Evolutionary conservation across 2,797 vertebrate species (phyloP).

Genomic region (Xiphorhynchus erythropygius): DNA sequence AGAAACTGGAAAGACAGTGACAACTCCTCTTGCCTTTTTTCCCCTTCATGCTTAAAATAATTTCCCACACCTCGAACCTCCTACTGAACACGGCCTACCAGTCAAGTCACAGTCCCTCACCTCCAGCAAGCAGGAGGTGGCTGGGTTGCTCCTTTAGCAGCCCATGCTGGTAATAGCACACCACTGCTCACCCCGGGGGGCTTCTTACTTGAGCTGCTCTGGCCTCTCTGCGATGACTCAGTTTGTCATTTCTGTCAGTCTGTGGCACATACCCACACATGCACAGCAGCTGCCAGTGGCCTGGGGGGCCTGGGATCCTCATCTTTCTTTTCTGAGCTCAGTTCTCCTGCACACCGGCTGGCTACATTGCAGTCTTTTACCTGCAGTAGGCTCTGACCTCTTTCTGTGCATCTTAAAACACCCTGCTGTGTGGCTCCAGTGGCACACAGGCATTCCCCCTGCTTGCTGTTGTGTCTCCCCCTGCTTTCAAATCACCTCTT

Average conservation of each 20-base stretch:
- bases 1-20: neutral
- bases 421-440: neutral
- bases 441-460: neutral
- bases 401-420: neutral
- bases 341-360: neutral
- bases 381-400: neutral
- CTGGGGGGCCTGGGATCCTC: neutral
- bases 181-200: accelerated
- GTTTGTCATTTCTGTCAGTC: conserved; percentile 46
- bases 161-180: neutral
- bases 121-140: conserved; percentile 1
- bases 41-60: neutral
- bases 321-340: neutral
- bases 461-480: neutral
- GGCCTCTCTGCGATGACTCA: neutral
- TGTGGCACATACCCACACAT: neutral
- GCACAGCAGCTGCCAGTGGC: conserved; percentile 22
- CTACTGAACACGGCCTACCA: neutral
- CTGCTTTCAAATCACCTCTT: neutral
- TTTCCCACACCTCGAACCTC: neutral
- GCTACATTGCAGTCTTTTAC: neutral
- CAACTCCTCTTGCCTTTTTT: neutral
- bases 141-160: conserved; percentile 33
- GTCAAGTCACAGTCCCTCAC: neutral
- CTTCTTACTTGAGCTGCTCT: neutral